Evolutionary conservation across 2,888 invertebrate genomes (phyloP).

Genomic region (Cetonia aurata): DNA sequence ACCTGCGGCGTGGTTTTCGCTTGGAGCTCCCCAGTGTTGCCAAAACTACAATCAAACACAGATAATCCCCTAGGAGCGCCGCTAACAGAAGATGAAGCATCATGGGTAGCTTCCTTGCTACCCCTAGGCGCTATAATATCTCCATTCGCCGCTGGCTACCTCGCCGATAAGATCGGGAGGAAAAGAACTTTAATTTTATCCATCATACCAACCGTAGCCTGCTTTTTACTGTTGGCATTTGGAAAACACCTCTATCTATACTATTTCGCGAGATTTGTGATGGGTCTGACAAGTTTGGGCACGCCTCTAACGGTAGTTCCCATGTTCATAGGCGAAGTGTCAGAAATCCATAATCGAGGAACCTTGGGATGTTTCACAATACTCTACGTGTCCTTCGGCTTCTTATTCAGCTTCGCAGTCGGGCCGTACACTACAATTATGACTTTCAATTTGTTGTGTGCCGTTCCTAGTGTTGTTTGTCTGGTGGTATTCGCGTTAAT

Average conservation of each 20-base stretch:
- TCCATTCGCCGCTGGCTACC: slow-evolving; percentile 76
- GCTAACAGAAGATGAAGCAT: slow-evolving; percentile 71
- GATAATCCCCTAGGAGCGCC: slow-evolving; percentile 66
- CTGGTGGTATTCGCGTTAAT: slow-evolving; percentile 35
- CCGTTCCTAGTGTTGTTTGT: slow-evolving; percentile 35
- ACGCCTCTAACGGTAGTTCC: slow-evolving; percentile 77
- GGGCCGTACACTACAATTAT: slow-evolving; percentile 45
- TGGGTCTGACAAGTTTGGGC: slow-evolving; percentile 41
- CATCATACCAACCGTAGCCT: slow-evolving; percentile 74
- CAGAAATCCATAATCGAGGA: slow-evolving; percentile 48
- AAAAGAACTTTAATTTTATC: slow-evolving; percentile 73
- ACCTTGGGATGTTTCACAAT: slow-evolving; percentile 45
- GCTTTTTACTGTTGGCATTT: slow-evolving; percentile 50
- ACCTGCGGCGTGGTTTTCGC: slow-evolving; percentile 65
- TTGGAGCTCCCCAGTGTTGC: slow-evolving; percentile 62
- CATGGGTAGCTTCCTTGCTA: slow-evolving; percentile 81
- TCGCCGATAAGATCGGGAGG: slow-evolving; percentile 75
- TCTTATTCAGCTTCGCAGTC: slow-evolving; percentile 43
- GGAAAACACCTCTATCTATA: slow-evolving; percentile 41
- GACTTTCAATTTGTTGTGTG: slow-evolving; percentile 36
- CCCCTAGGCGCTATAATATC: slow-evolving; percentile 75
- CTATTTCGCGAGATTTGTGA: slow-evolving; percentile 46
- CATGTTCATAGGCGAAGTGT: slow-evolving; percentile 86
- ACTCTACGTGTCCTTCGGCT: slow-evolving; percentile 44
- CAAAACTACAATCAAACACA: slow-evolving; percentile 55